phyloP scores from a whole-genome alignment of 30 jellyfish, hydroid and myxozoan species.

The Hydractinia echinata region DNA sequence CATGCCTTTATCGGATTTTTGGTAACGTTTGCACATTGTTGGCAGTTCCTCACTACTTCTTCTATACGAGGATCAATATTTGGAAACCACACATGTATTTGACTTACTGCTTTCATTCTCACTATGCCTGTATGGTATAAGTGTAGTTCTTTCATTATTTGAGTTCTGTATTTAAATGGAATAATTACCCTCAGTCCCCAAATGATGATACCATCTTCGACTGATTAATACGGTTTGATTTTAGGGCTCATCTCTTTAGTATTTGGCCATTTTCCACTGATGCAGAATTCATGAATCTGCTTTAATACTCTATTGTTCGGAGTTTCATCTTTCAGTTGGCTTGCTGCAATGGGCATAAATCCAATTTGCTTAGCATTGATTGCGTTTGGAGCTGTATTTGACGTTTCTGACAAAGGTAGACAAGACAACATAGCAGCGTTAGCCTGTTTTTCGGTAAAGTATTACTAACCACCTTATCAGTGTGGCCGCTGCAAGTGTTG shows the following conservation, averaged over 20 bases:
- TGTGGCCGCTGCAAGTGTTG: constrained; percentile 56
- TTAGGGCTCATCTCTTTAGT: background rate
- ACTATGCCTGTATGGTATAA: constrained; percentile 7
- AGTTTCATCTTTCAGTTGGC: background rate
- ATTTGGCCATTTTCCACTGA: background rate
- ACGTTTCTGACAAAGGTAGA: constrained; percentile 16
- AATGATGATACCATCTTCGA: background rate
- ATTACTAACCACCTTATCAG: constrained; percentile 50
- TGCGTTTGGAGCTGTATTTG: background rate
- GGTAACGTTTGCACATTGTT: background rate
- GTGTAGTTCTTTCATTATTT: constrained; percentile 9
- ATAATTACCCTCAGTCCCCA: background rate
- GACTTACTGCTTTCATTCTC: constrained; percentile 8
- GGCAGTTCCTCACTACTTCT: background rate
- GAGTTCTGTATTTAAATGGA: background rate
- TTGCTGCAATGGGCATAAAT: background rate
- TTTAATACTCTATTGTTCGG: background rate
- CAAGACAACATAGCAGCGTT: constrained; percentile 34
- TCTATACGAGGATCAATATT: constrained; percentile 5
- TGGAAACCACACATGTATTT: constrained; percentile 26
- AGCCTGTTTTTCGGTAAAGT: constrained; percentile 22
- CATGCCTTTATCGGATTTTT: background rate
- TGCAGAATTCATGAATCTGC: background rate
- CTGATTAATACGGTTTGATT: background rate
- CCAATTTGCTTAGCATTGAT: background rate